A percentile compares a stretch with the other conserved stretches of the same genome.
phyloP scores from a whole-genome alignment of 2,113 vertebrate species.

The Mus pahari region DNA sequence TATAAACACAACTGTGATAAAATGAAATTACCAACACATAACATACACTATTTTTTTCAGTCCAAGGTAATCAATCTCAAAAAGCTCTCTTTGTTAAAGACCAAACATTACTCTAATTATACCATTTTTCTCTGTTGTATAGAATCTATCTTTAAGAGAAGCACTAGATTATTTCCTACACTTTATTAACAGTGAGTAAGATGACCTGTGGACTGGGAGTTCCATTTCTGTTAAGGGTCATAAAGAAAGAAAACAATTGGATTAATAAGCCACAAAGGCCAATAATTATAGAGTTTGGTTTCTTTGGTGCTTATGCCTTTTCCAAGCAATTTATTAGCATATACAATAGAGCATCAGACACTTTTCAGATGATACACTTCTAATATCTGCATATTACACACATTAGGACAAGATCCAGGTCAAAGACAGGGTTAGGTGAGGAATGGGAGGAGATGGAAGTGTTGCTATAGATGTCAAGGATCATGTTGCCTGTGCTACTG shows the following conservation, averaged over 20 bases:
- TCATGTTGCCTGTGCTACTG: constrained; percentile 53
- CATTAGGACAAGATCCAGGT: constrained; percentile 54
- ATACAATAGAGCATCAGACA: constrained; percentile 79
- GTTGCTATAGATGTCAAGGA: constrained; percentile 73
- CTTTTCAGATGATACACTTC: constrained; percentile 80
- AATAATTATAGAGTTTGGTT: constrained; percentile 84
- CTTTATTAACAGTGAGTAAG: constrained; percentile 71
- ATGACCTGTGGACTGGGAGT: constrained; percentile 49
- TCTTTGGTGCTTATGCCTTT: constrained; percentile 69
- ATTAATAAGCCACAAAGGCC: constrained; percentile 82
- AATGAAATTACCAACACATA: constrained; percentile 1
- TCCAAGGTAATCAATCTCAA: neutral
- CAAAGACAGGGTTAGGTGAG: constrained; percentile 67
- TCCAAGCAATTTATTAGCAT: constrained; percentile 78
- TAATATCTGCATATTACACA: constrained; percentile 79
- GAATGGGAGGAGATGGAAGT: constrained; percentile 74
- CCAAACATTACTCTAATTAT: neutral
- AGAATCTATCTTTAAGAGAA: constrained; percentile 38
- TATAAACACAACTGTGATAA: neutral
- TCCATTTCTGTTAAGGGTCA: constrained; percentile 74
- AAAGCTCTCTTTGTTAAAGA: neutral
- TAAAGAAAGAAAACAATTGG: constrained; percentile 69
- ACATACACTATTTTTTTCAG: neutral
- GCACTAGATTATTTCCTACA: constrained; percentile 53
- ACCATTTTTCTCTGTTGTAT: neutral